Conservation (phyloP, 2,888 invertebrate species). For the Caenorhabditis doughertyi region DNA sequence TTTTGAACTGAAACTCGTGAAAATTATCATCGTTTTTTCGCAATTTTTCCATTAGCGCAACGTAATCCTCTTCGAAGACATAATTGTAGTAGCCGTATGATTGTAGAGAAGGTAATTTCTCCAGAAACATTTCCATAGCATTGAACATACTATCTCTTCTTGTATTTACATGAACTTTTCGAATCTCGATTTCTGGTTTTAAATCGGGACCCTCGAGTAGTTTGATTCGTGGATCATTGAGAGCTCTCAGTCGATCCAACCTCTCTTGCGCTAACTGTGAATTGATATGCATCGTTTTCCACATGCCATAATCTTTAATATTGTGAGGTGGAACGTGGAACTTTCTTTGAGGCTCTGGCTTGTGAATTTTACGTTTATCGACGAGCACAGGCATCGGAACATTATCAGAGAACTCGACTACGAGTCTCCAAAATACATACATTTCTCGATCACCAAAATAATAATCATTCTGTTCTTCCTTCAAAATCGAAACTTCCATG, state of each 20-base stretch:
- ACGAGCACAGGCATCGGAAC: constrained; percentile 3
- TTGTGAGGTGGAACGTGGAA: not conserved
- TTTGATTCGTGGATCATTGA: constrained; percentile 40
- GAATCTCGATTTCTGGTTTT: constrained; percentile 23
- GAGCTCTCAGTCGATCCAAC: constrained; percentile 35
- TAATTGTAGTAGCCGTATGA: not conserved
- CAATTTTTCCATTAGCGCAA: not conserved
- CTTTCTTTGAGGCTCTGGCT: not conserved
- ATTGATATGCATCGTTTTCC: constrained; percentile 38
- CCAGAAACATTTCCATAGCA: not conserved
- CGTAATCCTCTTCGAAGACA: constrained; percentile 1
- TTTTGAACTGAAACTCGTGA: constrained; percentile 15
- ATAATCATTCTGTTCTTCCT: not conserved
- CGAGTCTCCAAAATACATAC: constrained; percentile 44
- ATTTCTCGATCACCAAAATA: not conserved
- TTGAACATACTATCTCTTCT: constrained; percentile 23
- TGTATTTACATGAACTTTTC: constrained; percentile 26
- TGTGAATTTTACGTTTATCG: not conserved
- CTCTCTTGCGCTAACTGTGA: constrained; percentile 28
- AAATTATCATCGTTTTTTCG: constrained; percentile 20
- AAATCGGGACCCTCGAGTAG: constrained; percentile 41
- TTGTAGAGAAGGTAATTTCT: not conserved
- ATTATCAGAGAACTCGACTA: constrained; percentile 30
- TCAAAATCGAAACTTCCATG: not conserved
- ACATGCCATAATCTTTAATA: constrained; percentile 22